Conservation (phyloP, 2,888 invertebrate genomes). For the Sinodicranocentrus sp. region DNA sequence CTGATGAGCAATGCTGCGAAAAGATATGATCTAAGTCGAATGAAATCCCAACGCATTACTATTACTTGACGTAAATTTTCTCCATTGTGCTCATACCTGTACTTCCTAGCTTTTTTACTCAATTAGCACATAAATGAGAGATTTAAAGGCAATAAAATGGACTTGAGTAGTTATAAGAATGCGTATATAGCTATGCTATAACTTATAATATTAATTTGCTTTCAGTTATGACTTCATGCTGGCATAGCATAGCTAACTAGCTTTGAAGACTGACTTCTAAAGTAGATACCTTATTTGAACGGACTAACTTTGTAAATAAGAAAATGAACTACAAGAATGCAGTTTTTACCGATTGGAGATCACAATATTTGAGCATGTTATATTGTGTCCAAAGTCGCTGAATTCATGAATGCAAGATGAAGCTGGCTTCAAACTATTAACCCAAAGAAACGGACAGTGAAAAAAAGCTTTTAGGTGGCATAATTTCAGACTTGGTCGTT, state of each 20-base stretch:
- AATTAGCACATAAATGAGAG: conserved; percentile 70
- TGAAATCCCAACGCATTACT: no score
- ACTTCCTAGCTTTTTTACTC: conserved; percentile 32
- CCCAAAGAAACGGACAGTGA: conserved; percentile 8
- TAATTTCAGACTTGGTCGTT: conserved; percentile 5
- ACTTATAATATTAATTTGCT: no score
- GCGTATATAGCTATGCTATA: no score
- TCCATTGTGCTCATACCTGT: no score
- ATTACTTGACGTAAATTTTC: no score
- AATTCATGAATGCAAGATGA: conserved; percentile 50
- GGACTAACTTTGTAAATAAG: not conserved
- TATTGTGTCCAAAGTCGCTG: conserved; percentile 31
- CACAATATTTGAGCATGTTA: no score
- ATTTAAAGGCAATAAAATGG: conserved; percentile 59
- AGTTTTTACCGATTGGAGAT: conserved; percentile 21
- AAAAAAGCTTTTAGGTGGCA: conserved; percentile 3
- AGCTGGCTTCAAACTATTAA: not conserved
- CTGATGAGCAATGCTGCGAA: no score
- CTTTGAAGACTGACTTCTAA: no score
- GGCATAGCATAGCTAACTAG: no score
- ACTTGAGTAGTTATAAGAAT: no score
- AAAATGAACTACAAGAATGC: not conserved
- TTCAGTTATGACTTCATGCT: not conserved
- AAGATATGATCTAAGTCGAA: no score
- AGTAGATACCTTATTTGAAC: no score